Percentiles rank a stretch among this genome's conserved stretches.
Evolutionary conservation across 1,140 invertebrate species (phyloP).

Genomic region (Achroia grisella): DNA sequence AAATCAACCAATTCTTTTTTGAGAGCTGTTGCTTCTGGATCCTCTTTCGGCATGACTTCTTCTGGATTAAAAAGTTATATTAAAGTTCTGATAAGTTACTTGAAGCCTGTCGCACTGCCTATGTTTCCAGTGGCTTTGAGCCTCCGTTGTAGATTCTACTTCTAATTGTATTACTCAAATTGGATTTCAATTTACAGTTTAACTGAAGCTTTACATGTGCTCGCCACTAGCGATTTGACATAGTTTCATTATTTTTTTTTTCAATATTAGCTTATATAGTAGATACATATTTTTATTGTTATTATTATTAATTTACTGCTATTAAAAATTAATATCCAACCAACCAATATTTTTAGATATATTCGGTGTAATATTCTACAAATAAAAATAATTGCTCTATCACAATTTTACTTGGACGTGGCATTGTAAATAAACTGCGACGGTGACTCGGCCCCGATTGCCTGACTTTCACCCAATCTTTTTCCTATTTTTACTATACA

Average conservation of each 20-base stretch:
- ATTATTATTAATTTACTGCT: background rate
- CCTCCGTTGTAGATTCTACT: background rate
- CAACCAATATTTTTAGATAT: no score
- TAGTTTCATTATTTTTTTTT: conserved; percentile 6
- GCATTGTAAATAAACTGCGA: no score
- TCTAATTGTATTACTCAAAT: conserved; percentile 43
- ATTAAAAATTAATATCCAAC: no score
- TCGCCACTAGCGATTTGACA: conserved; percentile 6
- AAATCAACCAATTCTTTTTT: conserved; percentile 85
- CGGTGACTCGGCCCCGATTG: no score
- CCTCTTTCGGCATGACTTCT: conserved; percentile 78
- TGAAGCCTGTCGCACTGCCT: background rate
- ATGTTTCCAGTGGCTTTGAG: background rate
- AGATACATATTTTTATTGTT: background rate
- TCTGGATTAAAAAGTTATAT: no score
- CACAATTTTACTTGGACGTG: no score
- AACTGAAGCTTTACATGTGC: conserved; percentile 38
- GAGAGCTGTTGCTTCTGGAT: conserved; percentile 82
- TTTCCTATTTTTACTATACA: no score
- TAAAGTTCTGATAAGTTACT: background rate
- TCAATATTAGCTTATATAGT: conserved; percentile 4
- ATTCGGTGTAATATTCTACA: no score
- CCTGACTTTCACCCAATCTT: no score
- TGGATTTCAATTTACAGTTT: conserved; percentile 33
- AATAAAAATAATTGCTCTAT: no score